Percentiles rank a stretch among this genome's conserved stretches.
Evolutionary conservation across 2,113 vertebrate species (phyloP).

Genomic region (Melanocharis versteri): DNA sequence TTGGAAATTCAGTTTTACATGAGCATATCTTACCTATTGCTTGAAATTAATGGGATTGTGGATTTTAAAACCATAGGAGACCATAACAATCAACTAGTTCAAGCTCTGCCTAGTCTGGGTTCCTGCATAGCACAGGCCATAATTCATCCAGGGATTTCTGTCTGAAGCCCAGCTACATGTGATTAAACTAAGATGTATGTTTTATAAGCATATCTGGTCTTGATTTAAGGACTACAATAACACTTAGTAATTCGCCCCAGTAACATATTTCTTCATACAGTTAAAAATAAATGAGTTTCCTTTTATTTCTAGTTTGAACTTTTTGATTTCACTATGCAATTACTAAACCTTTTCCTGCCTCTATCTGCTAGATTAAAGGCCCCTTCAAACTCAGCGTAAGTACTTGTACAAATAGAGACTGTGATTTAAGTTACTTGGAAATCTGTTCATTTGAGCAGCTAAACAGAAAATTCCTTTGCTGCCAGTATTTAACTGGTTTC

Average conservation of each 20-base stretch:
- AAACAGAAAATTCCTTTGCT: neutral
- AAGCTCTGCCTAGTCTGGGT: neutral
- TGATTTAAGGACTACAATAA: conserved; percentile 46
- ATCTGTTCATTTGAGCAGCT: neutral
- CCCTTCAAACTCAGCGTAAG: conserved; percentile 2
- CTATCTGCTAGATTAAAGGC: conserved; percentile 22
- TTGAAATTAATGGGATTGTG: neutral
- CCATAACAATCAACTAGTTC: neutral
- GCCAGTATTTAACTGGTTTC: neutral
- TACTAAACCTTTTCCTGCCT: conserved; percentile 2
- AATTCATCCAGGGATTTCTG: neutral
- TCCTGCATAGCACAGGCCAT: neutral
- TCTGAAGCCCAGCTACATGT: neutral
- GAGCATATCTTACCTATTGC: neutral
- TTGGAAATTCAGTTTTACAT: neutral
- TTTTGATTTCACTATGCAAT: conserved; percentile 20
- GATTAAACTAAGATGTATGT: conserved; percentile 3
- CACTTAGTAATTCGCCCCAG: neutral
- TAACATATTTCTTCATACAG: neutral
- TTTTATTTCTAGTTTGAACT: conserved; percentile 19
- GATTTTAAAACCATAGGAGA: neutral
- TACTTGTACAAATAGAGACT: conserved; percentile 8
- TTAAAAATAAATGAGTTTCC: conserved; percentile 9
- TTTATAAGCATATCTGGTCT: conserved; percentile 23
- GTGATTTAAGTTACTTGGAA: conserved; percentile 6